phyloP scores from a whole-genome alignment of 2,113 vertebrate species.

The Diadophis punctatus region DNA sequence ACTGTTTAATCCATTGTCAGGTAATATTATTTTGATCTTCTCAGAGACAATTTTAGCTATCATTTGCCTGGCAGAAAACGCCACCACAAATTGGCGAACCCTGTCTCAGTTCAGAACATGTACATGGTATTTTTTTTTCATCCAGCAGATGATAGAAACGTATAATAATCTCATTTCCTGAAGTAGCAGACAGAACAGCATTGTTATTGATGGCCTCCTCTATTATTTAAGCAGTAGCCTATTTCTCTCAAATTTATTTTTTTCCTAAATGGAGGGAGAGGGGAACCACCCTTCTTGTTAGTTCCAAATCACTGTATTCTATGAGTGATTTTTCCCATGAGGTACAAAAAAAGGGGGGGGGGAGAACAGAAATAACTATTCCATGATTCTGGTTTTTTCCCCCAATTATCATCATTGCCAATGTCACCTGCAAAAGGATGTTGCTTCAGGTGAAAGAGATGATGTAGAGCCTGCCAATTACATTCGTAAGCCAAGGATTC shows the following conservation, averaged over 20 bases:
- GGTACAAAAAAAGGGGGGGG: background rate
- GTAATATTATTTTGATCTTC: background rate
- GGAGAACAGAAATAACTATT: background rate
- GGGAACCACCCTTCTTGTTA: constrained; percentile 17
- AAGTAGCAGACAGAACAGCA: constrained; percentile 16
- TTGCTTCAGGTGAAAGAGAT: constrained; percentile 49
- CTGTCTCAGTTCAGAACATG: background rate
- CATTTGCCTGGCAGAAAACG: constrained; percentile 11
- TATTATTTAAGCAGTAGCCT: constrained; percentile 27
- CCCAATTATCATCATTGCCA: constrained; percentile 46
- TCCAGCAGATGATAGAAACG: constrained; percentile 7
- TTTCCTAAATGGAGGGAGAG: constrained; percentile 39
- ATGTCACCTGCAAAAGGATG: constrained; percentile 39
- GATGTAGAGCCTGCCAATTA: background rate
- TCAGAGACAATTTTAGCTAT: background rate
- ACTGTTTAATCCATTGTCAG: constrained; percentile 33
- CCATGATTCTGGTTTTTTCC: constrained; percentile 33
- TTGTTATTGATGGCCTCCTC: constrained; percentile 1
- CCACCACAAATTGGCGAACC: background rate
- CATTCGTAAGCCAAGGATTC: too few relatives aligned
- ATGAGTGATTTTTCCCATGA: constrained; percentile 39
- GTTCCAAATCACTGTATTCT: background rate
- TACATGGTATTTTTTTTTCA: constrained; percentile 8
- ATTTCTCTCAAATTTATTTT: constrained; percentile 16
- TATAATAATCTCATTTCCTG: constrained; percentile 28